Percentiles rank a stretch among this genome's conserved stretches.
Evolutionary conservation across 2,888 invertebrate species (phyloP).

Genomic region (Microctonus hyperodae): DNA sequence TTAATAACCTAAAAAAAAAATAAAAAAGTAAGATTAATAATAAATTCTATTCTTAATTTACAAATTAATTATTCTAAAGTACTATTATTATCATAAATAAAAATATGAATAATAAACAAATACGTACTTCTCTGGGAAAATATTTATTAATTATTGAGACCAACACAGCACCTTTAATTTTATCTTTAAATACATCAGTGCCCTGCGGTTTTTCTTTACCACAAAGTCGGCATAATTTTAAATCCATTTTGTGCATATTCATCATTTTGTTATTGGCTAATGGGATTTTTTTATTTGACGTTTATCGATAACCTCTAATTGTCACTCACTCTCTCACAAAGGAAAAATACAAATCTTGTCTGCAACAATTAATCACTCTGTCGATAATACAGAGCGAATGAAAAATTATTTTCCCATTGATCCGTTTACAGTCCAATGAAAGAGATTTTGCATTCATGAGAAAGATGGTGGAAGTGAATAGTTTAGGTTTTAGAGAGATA

Average conservation of each 20-base stretch:
- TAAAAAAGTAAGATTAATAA: background rate
- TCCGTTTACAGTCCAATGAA: no score
- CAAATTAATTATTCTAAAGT: background rate
- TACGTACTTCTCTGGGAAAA: constrained; percentile 56
- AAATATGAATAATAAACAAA: background rate
- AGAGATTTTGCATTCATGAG: no score
- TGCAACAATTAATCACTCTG: background rate
- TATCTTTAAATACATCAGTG: constrained; percentile 57
- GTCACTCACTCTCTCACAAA: background rate
- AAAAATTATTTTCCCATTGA: background rate
- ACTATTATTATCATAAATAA: no score
- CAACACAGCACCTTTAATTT: constrained; percentile 56
- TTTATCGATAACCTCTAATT: background rate
- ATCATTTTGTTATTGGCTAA: background rate
- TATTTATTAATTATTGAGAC: constrained; percentile 59
- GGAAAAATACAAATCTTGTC: background rate
- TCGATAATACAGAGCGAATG: background rate
- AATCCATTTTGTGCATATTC: constrained; percentile 45
- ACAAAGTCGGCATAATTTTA: constrained; percentile 55
- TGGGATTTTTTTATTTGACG: background rate
- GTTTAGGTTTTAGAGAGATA: no score
- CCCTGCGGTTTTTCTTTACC: constrained; percentile 57
- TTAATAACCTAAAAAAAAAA: constrained; percentile 51
- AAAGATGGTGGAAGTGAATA: no score
- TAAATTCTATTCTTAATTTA: background rate